Percentiles rank a stretch among this genome's conserved stretches.
phyloP scores from a whole-genome alignment of 2,797 vertebrate genomes.

The Enteromius afrohamiltoni region DNA sequence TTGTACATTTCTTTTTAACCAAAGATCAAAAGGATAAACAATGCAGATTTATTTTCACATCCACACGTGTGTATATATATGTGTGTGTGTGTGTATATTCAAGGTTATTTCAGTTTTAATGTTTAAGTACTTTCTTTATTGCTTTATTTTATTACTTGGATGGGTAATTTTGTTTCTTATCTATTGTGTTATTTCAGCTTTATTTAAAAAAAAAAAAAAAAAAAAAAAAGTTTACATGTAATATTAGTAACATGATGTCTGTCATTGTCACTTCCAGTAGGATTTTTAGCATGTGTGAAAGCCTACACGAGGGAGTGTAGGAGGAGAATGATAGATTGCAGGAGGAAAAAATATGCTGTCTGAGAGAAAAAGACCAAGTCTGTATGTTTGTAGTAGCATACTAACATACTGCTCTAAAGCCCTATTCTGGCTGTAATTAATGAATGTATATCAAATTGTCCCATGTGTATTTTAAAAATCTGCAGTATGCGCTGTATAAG shows the following conservation, averaged over 20 bases:
- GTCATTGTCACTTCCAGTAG: conserved; percentile 9
- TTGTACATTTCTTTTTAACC: no score
- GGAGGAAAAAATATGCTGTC: conserved; percentile 10
- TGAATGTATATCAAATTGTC: not conserved
- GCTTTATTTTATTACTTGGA: not conserved
- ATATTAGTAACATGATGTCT: not conserved
- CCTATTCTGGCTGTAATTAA: not conserved
- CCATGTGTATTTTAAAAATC: not conserved
- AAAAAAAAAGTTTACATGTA: not conserved
- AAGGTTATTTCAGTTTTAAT: not conserved
- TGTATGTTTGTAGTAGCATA: not conserved
- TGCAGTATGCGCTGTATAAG: not conserved
- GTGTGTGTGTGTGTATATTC: not conserved
- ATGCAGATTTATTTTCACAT: no score
- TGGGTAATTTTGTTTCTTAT: not conserved
- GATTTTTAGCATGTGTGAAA: conserved; percentile 17
- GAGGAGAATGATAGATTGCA: conserved; percentile 11
- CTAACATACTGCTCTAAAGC: not conserved
- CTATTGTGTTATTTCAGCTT: not conserved
- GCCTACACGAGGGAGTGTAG: conserved; percentile 34
- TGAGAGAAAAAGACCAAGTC: not conserved
- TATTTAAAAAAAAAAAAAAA: no score
- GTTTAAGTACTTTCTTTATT: not conserved
- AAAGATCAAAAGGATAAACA: no score
- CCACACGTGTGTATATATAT: no score